Conservation (phyloP, 2,888 invertebrate species). For the Dasypogon diadema region DNA sequence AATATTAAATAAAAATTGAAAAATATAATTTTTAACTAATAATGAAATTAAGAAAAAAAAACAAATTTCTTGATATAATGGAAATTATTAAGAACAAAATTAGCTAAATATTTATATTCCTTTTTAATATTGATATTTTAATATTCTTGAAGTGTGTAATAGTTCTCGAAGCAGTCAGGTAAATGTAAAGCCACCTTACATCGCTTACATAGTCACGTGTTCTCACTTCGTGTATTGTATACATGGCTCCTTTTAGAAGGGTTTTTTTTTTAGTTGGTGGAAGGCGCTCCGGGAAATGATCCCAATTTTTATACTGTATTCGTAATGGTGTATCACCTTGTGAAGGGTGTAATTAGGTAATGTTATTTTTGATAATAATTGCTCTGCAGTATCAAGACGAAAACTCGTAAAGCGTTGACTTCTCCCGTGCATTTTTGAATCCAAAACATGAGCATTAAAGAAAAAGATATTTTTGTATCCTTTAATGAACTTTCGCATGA, state of each 20-base stretch:
- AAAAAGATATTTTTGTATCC: neutral
- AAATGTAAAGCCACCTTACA: slow-evolving; percentile 31
- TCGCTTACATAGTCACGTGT: neutral
- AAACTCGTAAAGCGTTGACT: neutral
- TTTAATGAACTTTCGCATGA: slow-evolving; percentile 29
- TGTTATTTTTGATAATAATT: neutral
- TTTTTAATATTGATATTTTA: too few relatives aligned
- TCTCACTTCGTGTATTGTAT: neutral
- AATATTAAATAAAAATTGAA: slow-evolving; percentile 7
- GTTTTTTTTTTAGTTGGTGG: too few relatives aligned
- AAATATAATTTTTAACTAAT: neutral
- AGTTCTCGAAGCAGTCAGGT: slow-evolving; percentile 25
- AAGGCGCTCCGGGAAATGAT: too few relatives aligned
- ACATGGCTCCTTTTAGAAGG: too few relatives aligned
- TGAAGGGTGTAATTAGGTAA: too few relatives aligned
- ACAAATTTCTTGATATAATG: slow-evolving; percentile 3
- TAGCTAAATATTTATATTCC: slow-evolving; percentile 5
- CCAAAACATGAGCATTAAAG: neutral
- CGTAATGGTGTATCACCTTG: too few relatives aligned
- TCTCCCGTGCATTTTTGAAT: neutral
- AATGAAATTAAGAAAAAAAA: slow-evolving; percentile 23
- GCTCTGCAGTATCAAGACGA: neutral
- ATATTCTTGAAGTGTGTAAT: slow-evolving; percentile 31
- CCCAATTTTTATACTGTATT: too few relatives aligned
- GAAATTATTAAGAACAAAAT: slow-evolving; percentile 1